Percentiles rank a stretch among this genome's conserved stretches.
Evolutionary conservation across 1,140 invertebrate species (phyloP).

Genomic region (Phymastichus coffea): DNA sequence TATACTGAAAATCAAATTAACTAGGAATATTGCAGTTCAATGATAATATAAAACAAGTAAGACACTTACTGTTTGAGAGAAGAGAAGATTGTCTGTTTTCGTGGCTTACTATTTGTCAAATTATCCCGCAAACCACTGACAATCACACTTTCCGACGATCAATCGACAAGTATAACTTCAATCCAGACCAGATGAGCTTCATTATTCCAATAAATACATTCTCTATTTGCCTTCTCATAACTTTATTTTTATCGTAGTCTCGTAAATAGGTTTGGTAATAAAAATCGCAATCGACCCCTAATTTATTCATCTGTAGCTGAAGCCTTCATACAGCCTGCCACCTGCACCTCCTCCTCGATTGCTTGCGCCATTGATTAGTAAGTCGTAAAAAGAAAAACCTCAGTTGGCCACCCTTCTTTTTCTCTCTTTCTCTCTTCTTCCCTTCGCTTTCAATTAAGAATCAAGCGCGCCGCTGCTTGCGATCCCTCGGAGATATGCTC

Average conservation of each 20-base stretch:
- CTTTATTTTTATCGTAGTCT: neutral
- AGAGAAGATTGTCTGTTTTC: no score
- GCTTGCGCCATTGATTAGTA: slow-evolving; percentile 27
- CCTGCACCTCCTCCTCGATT: slow-evolving; percentile 9
- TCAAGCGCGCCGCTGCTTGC: neutral
- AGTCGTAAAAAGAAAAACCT: slow-evolving; percentile 35
- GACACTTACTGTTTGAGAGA: no score
- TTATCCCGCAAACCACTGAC: no score
- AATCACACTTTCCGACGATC: no score
- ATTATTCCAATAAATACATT: neutral
- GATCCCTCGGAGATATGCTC: no score
- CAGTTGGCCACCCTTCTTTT: no score
- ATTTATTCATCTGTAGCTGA: neutral
- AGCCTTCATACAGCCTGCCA: no score
- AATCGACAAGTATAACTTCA: neutral
- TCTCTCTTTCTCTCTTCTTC: no score
- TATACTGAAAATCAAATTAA: no score
- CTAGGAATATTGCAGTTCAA: no score
- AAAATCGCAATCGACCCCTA: slow-evolving; percentile 9
- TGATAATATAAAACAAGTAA: no score
- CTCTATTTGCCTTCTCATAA: neutral
- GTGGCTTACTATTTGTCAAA: no score
- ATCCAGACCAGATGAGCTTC: neutral
- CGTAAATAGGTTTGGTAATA: neutral
- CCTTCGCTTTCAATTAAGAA: slow-evolving; percentile 1